phyloP scores from a whole-genome alignment of 2,888 invertebrate species.

The Eurytoma californica region DNA sequence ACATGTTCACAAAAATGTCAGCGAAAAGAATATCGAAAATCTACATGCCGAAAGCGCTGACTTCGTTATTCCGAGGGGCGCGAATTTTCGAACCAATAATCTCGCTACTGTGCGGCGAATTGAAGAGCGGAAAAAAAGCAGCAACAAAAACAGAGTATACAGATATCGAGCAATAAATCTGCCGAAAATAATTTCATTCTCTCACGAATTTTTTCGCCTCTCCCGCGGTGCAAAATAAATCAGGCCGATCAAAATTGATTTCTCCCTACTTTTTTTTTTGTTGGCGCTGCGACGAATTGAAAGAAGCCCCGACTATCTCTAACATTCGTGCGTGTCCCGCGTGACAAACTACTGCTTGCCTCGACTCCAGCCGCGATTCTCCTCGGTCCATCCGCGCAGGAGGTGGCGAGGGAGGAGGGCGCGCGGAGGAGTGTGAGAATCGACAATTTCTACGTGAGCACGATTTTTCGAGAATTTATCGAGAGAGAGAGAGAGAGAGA shows the following conservation, averaged over 20 bases:
- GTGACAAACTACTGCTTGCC: slow-evolving; percentile 51
- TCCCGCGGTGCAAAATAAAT: slow-evolving; percentile 26
- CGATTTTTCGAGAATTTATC: slow-evolving; percentile 55
- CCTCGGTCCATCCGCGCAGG: not conserved
- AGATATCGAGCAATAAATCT: not conserved
- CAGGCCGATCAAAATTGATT: slow-evolving; percentile 50
- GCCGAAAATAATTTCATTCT: slow-evolving; percentile 11
- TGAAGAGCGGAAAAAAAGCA: not conserved
- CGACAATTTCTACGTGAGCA: slow-evolving; percentile 53
- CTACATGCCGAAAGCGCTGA: no score
- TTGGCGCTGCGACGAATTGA: slow-evolving; percentile 29
- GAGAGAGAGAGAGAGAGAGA: slow-evolving; percentile 42
- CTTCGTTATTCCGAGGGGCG: no score
- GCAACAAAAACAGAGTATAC: not conserved
- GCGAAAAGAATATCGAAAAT: no score
- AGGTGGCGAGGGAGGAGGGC: not conserved
- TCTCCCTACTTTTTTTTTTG: slow-evolving; percentile 21
- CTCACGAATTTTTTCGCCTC: not conserved
- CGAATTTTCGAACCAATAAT: no score
- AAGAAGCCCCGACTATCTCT: slow-evolving; percentile 45
- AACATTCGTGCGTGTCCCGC: slow-evolving; percentile 55
- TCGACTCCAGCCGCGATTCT: not conserved
- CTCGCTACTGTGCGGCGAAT: no score
- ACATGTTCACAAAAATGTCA: no score
- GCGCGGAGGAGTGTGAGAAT: slow-evolving; percentile 19